Base-by-base conservation (phyloP, 2,113 vertebrate genomes). In the Taurulus bubalis region DNA sequence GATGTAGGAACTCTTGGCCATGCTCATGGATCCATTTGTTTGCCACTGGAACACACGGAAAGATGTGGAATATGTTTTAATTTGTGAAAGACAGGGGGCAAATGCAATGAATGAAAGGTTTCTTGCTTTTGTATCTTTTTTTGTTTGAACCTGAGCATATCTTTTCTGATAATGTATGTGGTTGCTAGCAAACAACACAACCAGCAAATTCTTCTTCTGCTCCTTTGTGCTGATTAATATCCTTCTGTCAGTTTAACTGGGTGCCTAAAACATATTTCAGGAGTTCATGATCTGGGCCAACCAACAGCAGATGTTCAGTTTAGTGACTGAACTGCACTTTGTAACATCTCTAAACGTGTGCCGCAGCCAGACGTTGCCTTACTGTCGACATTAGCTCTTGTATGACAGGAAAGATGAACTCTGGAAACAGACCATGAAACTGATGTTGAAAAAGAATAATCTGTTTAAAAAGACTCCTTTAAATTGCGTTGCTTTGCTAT, bases 1-100 rank as follows among this genome's bases (percentile, higher is more conserved):
- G 96, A 53, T 95, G 93, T 28, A 93, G 95, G 77, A 98, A 99
- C 83, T 99, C 97, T 92, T 99, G 98, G 26, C 97, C 98, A 0
- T 97, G 85, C 66, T 98, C 97, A 0, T 98, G 98, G 85, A 99
- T 96, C 98, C 97, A 99, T 59, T 98, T 99, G 88, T 98, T 99
- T 0, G 97, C 98, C 94, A 98, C 97, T 99, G 93, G 16, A 93
- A 92, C 4, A 83, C 20, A 87, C 22, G 87, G 18, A 71, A 28
- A 75, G 3, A 65, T 4, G 0, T 1, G 74, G 56, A 64, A 8
- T 9, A 8, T 34, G 2, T 36, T 22, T 42, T 34, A 38, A 14
- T 15, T 60, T 55, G 14, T 32, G 9, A 3, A 51, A 58, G 10
- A 30, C 16, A 32, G 28, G 20, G 40, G 20, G 66, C 3, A 53